A percentile compares a stretch with the other conserved stretches of the same genome.
These are phyloP conservation scores for Bemisia tabaci DNA, from an alignment of 1,140 invertebrate genomes.

Conservation along the genomic window DNA sequence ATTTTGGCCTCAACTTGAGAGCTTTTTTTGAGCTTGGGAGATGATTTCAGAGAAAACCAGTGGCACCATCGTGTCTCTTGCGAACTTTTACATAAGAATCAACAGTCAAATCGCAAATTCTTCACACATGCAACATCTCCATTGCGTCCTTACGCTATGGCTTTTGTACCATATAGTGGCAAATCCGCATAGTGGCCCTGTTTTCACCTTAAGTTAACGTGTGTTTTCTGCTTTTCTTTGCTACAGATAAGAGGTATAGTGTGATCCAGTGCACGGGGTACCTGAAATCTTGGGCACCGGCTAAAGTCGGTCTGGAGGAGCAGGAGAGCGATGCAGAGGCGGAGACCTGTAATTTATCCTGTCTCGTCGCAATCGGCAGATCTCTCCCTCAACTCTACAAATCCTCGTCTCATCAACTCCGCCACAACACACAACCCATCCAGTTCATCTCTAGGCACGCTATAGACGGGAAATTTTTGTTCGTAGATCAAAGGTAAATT, in stretches of 20 bases:
- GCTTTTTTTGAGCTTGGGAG: too few relatives aligned
- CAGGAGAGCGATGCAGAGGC: conserved; percentile 46
- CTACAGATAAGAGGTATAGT: conserved; percentile 59
- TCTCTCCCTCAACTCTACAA: conserved; percentile 37
- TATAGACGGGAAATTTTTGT: conserved; percentile 45
- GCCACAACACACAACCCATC: conserved; percentile 22
- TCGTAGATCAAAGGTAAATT: conserved; percentile 54
- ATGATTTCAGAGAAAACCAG: too few relatives aligned
- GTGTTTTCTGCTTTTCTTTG: too few relatives aligned
- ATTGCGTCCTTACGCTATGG: too few relatives aligned
- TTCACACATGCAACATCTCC: too few relatives aligned
- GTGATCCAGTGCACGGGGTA: conserved; percentile 83
- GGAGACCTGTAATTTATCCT: conserved; percentile 64
- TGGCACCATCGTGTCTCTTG: too few relatives aligned
- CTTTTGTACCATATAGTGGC: too few relatives aligned
- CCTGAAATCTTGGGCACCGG: conserved; percentile 77
- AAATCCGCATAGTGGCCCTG: too few relatives aligned
- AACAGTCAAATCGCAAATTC: too few relatives aligned
- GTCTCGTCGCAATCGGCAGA: conserved; percentile 68
- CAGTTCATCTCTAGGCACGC: conserved; percentile 46
- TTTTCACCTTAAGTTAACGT: too few relatives aligned
- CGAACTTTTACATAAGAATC: too few relatives aligned
- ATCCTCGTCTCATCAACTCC: conserved; percentile 17
- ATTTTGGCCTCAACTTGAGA: too few relatives aligned
- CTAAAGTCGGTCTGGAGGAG: conserved; percentile 52